Base-by-base conservation (phyloP, 2,113 vertebrate genomes). In the Chionis minor region DNA sequence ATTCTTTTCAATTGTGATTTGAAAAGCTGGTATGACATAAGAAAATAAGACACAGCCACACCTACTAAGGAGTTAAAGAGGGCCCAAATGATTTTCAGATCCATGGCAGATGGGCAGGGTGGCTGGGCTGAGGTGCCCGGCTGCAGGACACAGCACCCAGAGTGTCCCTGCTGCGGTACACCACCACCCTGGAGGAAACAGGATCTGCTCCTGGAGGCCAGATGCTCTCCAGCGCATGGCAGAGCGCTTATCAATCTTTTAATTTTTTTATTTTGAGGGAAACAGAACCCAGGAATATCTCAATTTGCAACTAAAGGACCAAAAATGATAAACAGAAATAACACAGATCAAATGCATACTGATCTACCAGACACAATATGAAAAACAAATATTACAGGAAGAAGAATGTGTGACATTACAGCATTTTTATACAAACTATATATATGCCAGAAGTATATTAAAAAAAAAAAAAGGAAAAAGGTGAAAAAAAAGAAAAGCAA, bases 41-140 rank as follows among this genome's bases (percentile, higher is more conserved):
- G 52, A 79, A 79, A 67, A 55, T 28, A 75, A 47, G 24, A 75
- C 24, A 28, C 12, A 83, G 33, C 9, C 17, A 23, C 49, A 18
- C 5, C 40, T 73, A 44, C 18, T 12, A 28, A 67, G 26, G 27
- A 38, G 27, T 56, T 63, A 81, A 62, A 56, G 12, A 15, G 15
- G 7, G 10, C 35, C 21, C 18, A 72, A 61, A 54, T 8, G 5
- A 42, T 14, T 54, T 4, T 54, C n/a, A 79, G n/a, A 79, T 15
- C 22, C 35, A 56, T 27, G 5, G 19, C n/a, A 72, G 21, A 19
- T 38, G 16, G 13, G 22, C 23, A 69, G 26, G 23, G 4, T 32
- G 26, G 13, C 26, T 18, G 1, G 33, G 20, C 13, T 52, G 15
- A 18, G 20, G 10, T 12, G 5, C 13, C 22, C 1, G 0, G n/a